Percentiles rank a stretch among this genome's conserved stretches.
These are phyloP conservation scores for Synaphobranchus kaupii DNA, from an alignment of 2,797 vertebrate genomes.

Conservation along the genomic window DNA sequence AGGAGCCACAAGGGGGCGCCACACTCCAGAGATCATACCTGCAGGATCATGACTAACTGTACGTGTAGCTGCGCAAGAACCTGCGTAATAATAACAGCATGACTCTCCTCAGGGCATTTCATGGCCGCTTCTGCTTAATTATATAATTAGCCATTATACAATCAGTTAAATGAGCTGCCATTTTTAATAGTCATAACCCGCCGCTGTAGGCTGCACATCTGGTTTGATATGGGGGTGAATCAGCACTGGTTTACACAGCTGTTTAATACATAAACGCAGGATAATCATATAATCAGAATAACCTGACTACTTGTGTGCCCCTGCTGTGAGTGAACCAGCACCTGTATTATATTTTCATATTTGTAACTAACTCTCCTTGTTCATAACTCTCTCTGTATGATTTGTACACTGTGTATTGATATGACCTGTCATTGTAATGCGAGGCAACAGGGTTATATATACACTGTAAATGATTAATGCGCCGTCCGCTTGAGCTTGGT, in stretches of 20 bases:
- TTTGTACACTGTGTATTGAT: not conserved
- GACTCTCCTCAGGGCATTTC: not conserved
- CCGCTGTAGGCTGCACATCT: not conserved
- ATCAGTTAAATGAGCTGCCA: not conserved
- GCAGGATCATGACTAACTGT: not conserved
- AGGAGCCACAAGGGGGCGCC: not conserved
- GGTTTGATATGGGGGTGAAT: not conserved
- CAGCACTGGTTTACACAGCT: not conserved
- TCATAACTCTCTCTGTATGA: not conserved
- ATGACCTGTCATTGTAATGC: not conserved
- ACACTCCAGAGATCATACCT: not conserved
- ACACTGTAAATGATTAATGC: not conserved
- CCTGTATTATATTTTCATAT: not conserved
- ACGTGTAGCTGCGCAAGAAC: not conserved
- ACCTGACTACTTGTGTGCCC: not conserved
- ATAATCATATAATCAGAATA: not conserved
- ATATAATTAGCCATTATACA: not conserved
- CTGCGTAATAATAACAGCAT: not conserved
- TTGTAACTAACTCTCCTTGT: not conserved
- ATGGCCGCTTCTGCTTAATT: not conserved
- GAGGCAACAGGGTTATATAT: not conserved
- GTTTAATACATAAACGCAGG: not conserved
- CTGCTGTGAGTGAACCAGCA: not conserved
- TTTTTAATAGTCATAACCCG: not conserved
- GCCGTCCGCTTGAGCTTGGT: not conserved